These are phyloP conservation scores for Callionymus lyra DNA, from an alignment of 2,113 vertebrate species.

Conservation along the genomic window DNA sequence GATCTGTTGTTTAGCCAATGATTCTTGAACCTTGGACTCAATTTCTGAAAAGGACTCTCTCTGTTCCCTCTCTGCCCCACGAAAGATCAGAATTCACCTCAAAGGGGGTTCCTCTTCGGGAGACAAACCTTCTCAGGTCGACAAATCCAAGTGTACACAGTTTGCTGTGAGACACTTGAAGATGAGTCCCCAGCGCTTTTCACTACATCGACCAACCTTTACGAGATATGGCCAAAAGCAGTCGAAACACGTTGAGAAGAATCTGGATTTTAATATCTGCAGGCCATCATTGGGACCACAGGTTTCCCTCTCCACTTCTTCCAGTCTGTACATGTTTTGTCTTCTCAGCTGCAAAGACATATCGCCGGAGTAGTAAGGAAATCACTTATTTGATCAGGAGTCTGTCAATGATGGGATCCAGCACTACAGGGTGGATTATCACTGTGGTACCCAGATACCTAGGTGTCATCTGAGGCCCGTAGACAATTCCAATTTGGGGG, in stretches of 20 bases:
- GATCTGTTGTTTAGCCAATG: not conserved
- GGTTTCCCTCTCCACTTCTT: constrained; percentile 1
- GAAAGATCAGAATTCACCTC: not conserved
- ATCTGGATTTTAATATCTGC: not conserved
- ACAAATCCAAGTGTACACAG: not conserved
- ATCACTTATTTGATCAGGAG: not conserved
- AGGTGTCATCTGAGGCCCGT: not conserved
- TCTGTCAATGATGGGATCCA: not conserved
- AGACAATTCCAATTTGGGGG: not conserved
- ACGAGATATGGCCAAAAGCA: not conserved
- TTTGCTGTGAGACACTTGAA: not conserved
- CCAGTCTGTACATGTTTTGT: too few relatives aligned
- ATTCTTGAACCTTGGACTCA: not conserved
- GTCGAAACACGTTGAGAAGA: constrained; percentile 1
- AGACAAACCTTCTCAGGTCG: not conserved
- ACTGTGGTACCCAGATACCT: not conserved
- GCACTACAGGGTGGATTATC: not conserved
- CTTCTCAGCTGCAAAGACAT: too few relatives aligned
- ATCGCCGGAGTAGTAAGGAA: not conserved
- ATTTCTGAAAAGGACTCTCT: too few relatives aligned
- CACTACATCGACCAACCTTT: not conserved
- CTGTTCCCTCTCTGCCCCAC: too few relatives aligned
- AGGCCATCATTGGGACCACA: not conserved
- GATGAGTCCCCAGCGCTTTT: not conserved
- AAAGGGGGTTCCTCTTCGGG: too few relatives aligned